phyloP scores from a whole-genome alignment of 2,888 invertebrate genomes.

The Arctia plantaginis region DNA sequence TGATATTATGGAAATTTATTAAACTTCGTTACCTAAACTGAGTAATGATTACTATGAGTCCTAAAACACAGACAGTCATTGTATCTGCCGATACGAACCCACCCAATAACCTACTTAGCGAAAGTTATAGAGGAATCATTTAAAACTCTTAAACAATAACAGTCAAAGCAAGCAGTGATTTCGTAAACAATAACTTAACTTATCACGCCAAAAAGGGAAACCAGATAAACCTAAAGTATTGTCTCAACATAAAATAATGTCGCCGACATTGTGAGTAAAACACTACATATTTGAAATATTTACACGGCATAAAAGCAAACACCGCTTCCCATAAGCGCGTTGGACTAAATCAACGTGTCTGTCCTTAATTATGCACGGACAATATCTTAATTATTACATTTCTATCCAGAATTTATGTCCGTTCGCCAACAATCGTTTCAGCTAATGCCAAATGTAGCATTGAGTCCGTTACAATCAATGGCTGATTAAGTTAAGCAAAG shows the following conservation, averaged over 20 bases:
- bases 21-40: too few species aligned
- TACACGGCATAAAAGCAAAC: slow-evolving; percentile 53
- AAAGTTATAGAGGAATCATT: not conserved
- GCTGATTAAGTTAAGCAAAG: not conserved
- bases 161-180: not conserved
- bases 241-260: slow-evolving; percentile 23
- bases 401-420: slow-evolving; percentile 49
- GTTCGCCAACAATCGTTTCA: slow-evolving; percentile 38
- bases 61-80: too few species aligned
- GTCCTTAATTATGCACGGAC: slow-evolving; percentile 65
- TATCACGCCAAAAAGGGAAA: slow-evolving; percentile 5
- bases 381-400: slow-evolving; percentile 76
- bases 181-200: not conserved
- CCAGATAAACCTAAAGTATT: slow-evolving; percentile 18
- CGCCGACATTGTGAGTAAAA: slow-evolving; percentile 17
- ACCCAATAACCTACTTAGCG: not conserved
- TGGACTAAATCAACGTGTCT: slow-evolving; percentile 64
- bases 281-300: slow-evolving; percentile 28
- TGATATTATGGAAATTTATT: too few species aligned
- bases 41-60: too few species aligned
- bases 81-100: too few species aligned
- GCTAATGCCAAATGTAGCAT: slow-evolving; percentile 50
- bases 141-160: not conserved
- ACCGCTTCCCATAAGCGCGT: slow-evolving; percentile 62
- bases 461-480: not conserved